phyloP scores from a whole-genome alignment of 2,888 invertebrate species.

The Acrobasis suavella region DNA sequence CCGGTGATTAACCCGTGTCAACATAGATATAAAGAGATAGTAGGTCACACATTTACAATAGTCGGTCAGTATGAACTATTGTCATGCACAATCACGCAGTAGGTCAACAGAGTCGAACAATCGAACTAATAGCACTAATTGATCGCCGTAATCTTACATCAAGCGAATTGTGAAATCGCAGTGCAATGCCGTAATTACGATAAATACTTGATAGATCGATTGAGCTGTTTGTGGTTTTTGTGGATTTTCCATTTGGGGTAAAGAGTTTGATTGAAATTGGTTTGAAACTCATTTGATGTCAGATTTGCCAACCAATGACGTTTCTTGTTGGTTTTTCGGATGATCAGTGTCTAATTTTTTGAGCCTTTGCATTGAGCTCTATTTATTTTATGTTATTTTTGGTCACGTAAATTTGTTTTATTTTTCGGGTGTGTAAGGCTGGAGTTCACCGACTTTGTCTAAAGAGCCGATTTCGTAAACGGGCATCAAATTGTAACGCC shows the following conservation, averaged over 20 bases:
- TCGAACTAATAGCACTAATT: conserved; percentile 28
- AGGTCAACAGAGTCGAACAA: conserved; percentile 21
- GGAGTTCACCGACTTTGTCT: no score
- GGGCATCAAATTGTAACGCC: no score
- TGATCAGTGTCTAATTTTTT: no score
- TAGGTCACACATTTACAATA: conserved; percentile 10
- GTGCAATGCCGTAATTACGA: background rate
- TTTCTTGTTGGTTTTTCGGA: no score
- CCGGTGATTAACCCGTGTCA: background rate
- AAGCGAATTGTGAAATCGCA: conserved; percentile 13
- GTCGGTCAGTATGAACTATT: conserved; percentile 1
- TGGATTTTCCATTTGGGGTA: background rate
- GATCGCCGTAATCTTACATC: conserved; percentile 28
- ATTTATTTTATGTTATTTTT: no score
- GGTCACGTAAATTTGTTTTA: no score
- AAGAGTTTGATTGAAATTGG: background rate
- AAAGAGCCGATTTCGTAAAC: no score
- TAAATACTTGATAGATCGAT: background rate
- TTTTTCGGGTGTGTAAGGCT: no score
- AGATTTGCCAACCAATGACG: no score
- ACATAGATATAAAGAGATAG: background rate
- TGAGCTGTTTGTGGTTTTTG: background rate
- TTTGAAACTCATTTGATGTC: no score
- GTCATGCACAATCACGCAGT: conserved; percentile 18
- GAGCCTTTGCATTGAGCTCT: no score